Evolutionary conservation across 23 tunicate genomes (phyloP).

Genomic region (Trididemnum clinides): DNA sequence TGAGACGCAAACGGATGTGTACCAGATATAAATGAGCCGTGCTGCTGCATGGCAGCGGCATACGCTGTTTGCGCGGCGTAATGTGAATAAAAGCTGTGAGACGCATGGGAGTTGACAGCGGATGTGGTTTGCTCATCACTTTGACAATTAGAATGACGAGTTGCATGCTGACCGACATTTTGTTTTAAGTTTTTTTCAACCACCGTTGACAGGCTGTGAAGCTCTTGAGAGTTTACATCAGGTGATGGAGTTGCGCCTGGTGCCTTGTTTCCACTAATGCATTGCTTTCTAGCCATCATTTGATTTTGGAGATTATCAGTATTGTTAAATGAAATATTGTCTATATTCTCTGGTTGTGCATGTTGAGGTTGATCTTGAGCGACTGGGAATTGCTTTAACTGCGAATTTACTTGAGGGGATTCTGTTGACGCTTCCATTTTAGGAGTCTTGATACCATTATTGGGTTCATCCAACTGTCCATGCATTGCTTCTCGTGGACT

Average conservation of each 20-base stretch:
- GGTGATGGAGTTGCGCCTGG: conserved; percentile 18
- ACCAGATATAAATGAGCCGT: conserved; percentile 59
- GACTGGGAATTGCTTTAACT: background rate
- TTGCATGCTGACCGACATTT: conserved; percentile 6
- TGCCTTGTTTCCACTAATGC: background rate
- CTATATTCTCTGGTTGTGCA: background rate
- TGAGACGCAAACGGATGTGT: conserved; percentile 77
- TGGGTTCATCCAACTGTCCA: conserved; percentile 40
- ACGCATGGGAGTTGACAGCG: conserved; percentile 20
- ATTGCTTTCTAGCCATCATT: background rate
- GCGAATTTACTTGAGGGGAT: background rate
- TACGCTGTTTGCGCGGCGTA: conserved; percentile 64
- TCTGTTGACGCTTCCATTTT: conserved; percentile 3
- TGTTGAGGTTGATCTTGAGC: background rate
- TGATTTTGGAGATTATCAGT: background rate
- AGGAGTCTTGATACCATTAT: conserved; percentile 34
- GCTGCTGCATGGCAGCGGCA: conserved; percentile 79
- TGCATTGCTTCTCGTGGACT: conserved; percentile 44
- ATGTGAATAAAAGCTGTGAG: conserved; percentile 54
- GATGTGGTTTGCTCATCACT: conserved; percentile 3
- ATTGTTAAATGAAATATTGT: background rate
- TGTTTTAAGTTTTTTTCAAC: conserved; percentile 15
- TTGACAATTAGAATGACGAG: background rate
- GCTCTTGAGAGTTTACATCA: background rate
- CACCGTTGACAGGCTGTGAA: conserved; percentile 48